Evolutionary conservation across 2,797 vertebrate genomes (phyloP), one percentile per base, ranked within the genome.

Genomic region (Onychomys leucogaster): DNA sequence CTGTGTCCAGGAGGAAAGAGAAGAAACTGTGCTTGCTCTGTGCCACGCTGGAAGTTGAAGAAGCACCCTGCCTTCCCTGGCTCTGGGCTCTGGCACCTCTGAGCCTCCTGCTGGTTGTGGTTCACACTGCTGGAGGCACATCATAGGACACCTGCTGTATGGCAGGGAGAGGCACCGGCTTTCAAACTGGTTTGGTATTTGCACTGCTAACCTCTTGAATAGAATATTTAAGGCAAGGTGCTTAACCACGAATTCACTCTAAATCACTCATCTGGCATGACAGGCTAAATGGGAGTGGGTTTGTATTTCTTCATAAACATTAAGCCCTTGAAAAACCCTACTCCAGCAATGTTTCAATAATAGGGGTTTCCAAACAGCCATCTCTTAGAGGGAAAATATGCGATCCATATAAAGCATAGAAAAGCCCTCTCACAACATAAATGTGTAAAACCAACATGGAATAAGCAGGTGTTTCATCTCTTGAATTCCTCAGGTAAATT

Each of bases 41-140:
- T 89, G 94, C 92, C 97, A 96, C 23, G 2, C 88, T 94, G 90
- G 37, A 94, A 96, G 93, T 73, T 86, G 69, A 88, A 96, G 76
- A 88, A 96, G 76, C 85, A 63, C 63, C 1, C 27, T 55, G 90
- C 52, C 69, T 97, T 49, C 43, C 67, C 19, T 52, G 65, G 73
- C 67, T 90, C 49, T 63, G 91, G 82, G 94, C 85, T 95, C 86
- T 41, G 84, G 65, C 55, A 71, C 89, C 78, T 65, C 52, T 16
- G 9, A 97, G 97, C 97, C 94, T 97, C 93, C 87, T 96, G 96
- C 86, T 82, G 67, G 93, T 63, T 71, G 78, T 0, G 1, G 77
- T 67, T 90, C 75, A 49, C 85, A 95, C 89, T 95, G 94, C 77
- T 49, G 0, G 43, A 95, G 84, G 46, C 89, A 49, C 88, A 81